These are phyloP conservation scores for Eupeodes luniger DNA, from an alignment of 2,888 invertebrate species.

Conservation along the genomic window DNA sequence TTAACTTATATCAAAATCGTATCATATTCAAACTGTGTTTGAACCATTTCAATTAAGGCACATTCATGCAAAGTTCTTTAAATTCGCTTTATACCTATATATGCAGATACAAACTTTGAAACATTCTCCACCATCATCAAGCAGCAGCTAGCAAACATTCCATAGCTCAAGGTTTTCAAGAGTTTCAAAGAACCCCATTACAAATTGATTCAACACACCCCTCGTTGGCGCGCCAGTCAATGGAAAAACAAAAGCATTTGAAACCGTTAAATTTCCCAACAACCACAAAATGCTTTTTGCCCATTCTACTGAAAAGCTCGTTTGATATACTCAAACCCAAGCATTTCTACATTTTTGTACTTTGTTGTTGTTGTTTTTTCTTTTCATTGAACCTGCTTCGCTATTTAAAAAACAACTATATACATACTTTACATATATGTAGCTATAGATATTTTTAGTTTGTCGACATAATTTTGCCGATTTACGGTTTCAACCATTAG, in stretches of 20 bases:
- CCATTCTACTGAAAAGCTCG: constrained; percentile 64
- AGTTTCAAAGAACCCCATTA: constrained; percentile 24
- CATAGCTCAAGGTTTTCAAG: constrained; percentile 37
- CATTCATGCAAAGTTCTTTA: too few species aligned
- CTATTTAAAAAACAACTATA: too few species aligned
- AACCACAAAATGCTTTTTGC: constrained; percentile 56
- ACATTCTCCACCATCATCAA: too few species aligned
- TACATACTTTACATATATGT: neutral
- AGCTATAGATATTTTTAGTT: neutral
- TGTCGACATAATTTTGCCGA: constrained; percentile 34
- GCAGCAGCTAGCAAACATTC: neutral
- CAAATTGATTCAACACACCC: constrained; percentile 28
- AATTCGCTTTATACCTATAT: too few species aligned
- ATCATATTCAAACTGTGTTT: too few species aligned
- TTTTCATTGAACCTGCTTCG: constrained; percentile 30
- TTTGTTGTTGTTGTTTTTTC: neutral
- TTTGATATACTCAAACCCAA: constrained; percentile 1
- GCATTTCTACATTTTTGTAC: constrained; percentile 6
- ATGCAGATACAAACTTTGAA: too few species aligned
- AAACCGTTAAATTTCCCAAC: constrained; percentile 65
- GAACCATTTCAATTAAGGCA: too few species aligned
- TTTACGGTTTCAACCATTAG: constrained; percentile 20
- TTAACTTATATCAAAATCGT: too few species aligned
- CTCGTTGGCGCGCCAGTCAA: constrained; percentile 18
- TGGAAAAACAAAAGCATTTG: constrained; percentile 26